Conservation (phyloP, 1,140 invertebrate genomes). For the Halesus radiatus region DNA sequence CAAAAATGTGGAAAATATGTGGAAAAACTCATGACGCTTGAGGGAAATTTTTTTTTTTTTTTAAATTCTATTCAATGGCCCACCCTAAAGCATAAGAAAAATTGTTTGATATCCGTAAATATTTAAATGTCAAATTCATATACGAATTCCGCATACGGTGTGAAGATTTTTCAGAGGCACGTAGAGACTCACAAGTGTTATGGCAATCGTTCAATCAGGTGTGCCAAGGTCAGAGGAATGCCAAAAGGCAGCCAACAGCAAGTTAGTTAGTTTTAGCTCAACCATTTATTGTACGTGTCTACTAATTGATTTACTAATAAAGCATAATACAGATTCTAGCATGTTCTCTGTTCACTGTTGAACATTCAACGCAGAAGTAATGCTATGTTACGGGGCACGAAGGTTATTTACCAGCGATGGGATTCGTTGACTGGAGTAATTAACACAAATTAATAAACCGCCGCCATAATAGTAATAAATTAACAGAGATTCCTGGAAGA, state of each 20-base stretch:
- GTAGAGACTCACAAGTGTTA: background rate
- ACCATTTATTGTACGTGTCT: background rate
- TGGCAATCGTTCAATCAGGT: background rate
- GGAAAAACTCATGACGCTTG: too few species aligned
- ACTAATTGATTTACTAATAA: slow-evolving; percentile 22
- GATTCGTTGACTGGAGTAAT: background rate
- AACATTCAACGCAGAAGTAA: background rate
- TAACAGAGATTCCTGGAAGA: background rate
- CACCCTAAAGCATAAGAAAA: background rate
- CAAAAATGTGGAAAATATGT: too few species aligned
- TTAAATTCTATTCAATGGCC: background rate
- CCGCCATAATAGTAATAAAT: background rate
- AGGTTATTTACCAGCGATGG: background rate
- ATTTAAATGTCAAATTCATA: background rate
- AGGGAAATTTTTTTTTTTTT: too few species aligned
- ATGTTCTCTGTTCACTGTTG: background rate
- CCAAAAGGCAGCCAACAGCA: background rate
- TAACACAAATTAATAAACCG: background rate
- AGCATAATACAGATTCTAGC: too few species aligned
- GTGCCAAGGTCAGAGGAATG: slow-evolving; percentile 11
- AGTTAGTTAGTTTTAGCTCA: background rate
- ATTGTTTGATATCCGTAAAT: background rate
- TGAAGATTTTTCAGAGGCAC: background rate
- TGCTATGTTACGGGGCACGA: background rate
- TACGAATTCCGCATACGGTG: background rate